Evolutionary conservation across 2,797 vertebrate genomes (phyloP).

Genomic region (Chlorospingus flavigularis): DNA sequence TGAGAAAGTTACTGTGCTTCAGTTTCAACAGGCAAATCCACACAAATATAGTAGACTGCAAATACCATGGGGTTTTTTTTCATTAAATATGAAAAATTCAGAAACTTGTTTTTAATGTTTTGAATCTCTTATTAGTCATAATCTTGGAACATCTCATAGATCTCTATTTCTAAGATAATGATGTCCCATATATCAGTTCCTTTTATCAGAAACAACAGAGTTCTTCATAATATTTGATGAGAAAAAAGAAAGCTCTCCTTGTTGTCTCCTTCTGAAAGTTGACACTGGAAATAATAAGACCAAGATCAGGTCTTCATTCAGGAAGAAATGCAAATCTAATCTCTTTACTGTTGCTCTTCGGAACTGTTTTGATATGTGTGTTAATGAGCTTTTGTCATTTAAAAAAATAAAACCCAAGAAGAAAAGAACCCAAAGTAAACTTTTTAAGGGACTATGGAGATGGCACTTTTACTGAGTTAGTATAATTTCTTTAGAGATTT

Average conservation of each 20-base stretch:
- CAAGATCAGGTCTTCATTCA: neutral
- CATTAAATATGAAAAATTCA: neutral
- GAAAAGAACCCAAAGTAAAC: neutral
- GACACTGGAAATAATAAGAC: neutral
- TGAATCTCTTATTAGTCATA: neutral
- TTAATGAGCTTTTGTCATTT: neutral
- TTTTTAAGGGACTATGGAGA: neutral
- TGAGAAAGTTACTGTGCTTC: neutral
- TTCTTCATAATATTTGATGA: neutral
- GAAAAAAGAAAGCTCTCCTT: neutral
- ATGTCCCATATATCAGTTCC: neutral
- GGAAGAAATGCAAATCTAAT: slow-evolving; percentile 21
- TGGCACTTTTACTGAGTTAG: neutral
- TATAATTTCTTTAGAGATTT: neutral
- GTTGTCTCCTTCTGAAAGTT: neutral
- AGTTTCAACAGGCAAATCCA: neutral
- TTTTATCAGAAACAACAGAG: neutral
- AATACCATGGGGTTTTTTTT: neutral
- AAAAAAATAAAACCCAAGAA: neutral
- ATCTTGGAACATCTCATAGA: neutral
- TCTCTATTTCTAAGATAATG: neutral
- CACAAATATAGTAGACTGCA: neutral
- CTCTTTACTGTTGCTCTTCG: neutral
- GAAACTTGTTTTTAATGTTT: neutral
- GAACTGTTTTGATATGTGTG: neutral